Base-by-base conservation (phyloP, 2,888 invertebrate species). In the Euspilapteryx auroguttella region DNA sequence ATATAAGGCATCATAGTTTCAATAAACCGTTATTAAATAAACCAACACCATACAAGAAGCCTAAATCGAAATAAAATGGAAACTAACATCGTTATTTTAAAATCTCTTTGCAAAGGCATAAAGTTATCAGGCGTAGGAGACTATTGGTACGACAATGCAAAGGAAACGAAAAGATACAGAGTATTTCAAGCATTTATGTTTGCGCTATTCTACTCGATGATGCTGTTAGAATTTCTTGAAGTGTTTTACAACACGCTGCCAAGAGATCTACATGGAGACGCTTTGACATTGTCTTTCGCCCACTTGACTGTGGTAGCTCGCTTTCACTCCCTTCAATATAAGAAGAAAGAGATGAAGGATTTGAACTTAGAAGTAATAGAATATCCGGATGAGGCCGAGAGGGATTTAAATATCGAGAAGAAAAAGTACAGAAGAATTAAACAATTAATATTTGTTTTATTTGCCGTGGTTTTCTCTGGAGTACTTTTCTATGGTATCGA, bases 201-300 rank as follows among this genome's bases (percentile, higher is more conserved):
- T 11, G 6, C 14, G 1, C 7, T 13, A 4, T 28, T 11, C 14
- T 14, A 13, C 15, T 14, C 11, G 5, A 2, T 28, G 10, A 7
- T 7, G 2, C 5, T 28, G 6, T 14, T 14, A 3, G 14, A 22
- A 23, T 3, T 14, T n/a, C n/a, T 32, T 3, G 32, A 32, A 12
- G 14, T 12, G 4, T 3, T 22, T 4, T 12, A 25, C 3, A 12
- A 32, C 13, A 25, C 25, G 5, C 28, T 23, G 14, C 32, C 32
- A 3, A 4, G 21, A 21, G 32, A 32, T 25, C 15, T 32, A n/a
- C 32, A 32, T 10, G 28, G 28, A 7, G 32, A 28, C 12, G 32
- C 28, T 4, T 17, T 25, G 9, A 15, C 28, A 8, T 12, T 28
- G 9, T 20, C 9, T 9, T 3, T 25, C 4, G 28, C 22, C 7